phyloP scores from a whole-genome alignment of 2,888 invertebrate genomes.

The Coleophora flavipennella region DNA sequence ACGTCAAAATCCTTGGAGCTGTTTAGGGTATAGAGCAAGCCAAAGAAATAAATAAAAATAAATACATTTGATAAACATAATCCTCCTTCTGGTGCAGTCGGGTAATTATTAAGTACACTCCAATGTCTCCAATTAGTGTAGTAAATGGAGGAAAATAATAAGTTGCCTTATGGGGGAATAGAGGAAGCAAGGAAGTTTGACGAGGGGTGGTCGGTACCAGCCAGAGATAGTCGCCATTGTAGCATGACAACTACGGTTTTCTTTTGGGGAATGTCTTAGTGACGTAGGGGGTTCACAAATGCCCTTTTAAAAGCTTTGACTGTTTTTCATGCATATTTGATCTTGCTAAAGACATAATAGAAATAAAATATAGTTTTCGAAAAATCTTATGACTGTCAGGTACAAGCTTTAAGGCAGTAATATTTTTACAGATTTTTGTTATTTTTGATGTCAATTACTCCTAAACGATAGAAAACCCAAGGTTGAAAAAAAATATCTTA shows the following conservation, averaged over 20 bases:
- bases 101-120: slow-evolving; percentile 12
- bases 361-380: no score
- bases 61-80: no score
- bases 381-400: no score
- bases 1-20: no score
- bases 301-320: not conserved
- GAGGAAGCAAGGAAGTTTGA: slow-evolving; percentile 23
- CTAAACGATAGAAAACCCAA: no score
- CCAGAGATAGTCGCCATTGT: slow-evolving; percentile 28
- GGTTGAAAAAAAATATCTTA: no score
- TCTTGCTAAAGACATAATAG: not conserved
- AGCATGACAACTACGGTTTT: no score
- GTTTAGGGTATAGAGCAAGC: not conserved
- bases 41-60: no score
- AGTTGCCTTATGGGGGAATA: slow-evolving; percentile 30
- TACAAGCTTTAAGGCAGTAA: no score
- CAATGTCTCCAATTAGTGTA: slow-evolving; percentile 18
- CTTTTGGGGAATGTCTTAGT: not conserved
- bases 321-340: not conserved
- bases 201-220: slow-evolving; percentile 41
- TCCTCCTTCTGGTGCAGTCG: no score
- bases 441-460: no score
- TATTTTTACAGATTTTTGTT: no score
- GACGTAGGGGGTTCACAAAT: not conserved
- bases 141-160: slow-evolving; percentile 18